phyloP scores from a whole-genome alignment of 1,140 invertebrate species.

The Maconellicoccus hirsutus region DNA sequence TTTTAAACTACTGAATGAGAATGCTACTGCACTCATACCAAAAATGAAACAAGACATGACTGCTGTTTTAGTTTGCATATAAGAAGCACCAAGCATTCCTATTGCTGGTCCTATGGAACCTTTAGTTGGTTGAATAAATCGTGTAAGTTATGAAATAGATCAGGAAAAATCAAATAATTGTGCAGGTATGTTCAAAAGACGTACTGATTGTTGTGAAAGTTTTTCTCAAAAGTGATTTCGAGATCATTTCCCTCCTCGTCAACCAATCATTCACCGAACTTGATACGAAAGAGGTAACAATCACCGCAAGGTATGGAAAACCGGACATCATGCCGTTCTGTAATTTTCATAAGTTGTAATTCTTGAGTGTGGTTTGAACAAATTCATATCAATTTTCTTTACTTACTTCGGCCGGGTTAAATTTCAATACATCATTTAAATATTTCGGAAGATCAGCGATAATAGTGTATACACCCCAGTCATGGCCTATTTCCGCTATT shows the following conservation, averaged over 20 bases:
- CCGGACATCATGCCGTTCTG: constrained; percentile 46
- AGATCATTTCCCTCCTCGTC: constrained; percentile 41
- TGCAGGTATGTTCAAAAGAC: not conserved
- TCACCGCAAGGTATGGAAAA: constrained; percentile 49
- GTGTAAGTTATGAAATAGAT: too few species aligned
- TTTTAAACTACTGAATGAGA: constrained; percentile 51
- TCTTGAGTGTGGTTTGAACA: too few species aligned
- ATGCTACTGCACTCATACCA: constrained; percentile 53
- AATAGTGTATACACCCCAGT: constrained; percentile 76
- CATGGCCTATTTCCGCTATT: constrained; percentile 59
- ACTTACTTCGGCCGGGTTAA: constrained; percentile 32
- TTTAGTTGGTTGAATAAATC: too few species aligned
- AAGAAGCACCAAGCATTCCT: constrained; percentile 58
- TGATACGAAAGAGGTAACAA: constrained; percentile 44
- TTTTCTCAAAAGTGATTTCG: constrained; percentile 47
- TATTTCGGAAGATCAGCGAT: constrained; percentile 80
- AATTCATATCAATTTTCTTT: too few species aligned
- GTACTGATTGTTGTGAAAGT: constrained; percentile 53
- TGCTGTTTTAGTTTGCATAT: constrained; percentile 41
- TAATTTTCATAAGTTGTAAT: constrained; percentile 22
- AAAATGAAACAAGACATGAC: constrained; percentile 49
- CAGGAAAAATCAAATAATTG: too few species aligned
- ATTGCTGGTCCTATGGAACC: constrained; percentile 58
- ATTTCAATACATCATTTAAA: constrained; percentile 65
- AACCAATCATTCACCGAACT: constrained; percentile 51